Base-by-base conservation (phyloP, 2,797 vertebrate genomes). In the Cichlasoma orientale region DNA sequence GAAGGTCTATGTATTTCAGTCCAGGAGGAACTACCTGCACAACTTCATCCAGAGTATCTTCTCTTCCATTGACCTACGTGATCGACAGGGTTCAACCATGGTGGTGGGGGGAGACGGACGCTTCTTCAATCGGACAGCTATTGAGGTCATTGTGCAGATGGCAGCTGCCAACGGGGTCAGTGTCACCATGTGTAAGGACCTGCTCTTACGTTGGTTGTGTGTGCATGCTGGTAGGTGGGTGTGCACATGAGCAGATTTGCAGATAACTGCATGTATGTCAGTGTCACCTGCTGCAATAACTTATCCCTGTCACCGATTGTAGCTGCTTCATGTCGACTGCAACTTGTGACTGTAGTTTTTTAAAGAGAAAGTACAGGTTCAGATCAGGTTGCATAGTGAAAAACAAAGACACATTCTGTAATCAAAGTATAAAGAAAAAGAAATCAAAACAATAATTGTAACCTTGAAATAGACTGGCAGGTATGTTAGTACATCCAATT, bases 151-250 rank as follows among this genome's bases (percentile, higher is more conserved):
- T 91, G 97, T 96, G 82, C 98, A 98, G 95, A 99, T 99, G 97
- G 97, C 98, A 74, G 98, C 98, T 56, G 98, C 98, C 93, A 99
- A 99, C 0, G 98, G 98, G 98, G 98, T 99, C 92, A 96, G 98
- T 98, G 96, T 94, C 88, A 68, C 58, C 31, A 25, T 87, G 83
- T 72, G 80, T 82, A 63, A 76, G 58, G 50, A 4, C 25, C 10
- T 57, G 52, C 54, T 36, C 33, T 73, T 27, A 36, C 16, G 5
- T 7, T 75, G 54, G 76, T 56, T 72, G 75, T 82, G 38, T 69
- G 72, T 77, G 72, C 74, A 72, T 63, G 74, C 69, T 41, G 23
- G 5, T 18, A 68, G 14, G 41, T 38, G 50, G 7, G 14, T 82
- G 72, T 57, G 61, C 55, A 29, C 27, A 25, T 56, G 69, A 50